Base-by-base conservation (phyloP, 2,797 vertebrate species). In the Choloepus didactylus region DNA sequence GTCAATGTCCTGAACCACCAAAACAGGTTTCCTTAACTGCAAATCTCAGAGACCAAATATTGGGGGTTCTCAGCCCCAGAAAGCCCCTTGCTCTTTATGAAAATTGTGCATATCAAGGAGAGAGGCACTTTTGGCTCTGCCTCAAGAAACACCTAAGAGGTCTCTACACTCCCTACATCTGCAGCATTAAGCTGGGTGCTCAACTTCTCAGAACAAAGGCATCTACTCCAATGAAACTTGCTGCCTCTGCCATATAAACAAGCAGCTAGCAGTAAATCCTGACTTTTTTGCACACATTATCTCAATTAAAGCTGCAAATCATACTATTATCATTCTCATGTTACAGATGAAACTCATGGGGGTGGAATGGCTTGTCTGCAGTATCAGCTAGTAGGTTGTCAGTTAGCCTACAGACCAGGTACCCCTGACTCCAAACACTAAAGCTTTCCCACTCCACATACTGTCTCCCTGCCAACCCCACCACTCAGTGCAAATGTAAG, bases 191-290 rank as follows among this genome's bases (percentile, higher is more conserved):
- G 31, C 67, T 70, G 15, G 14, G 25, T 21, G 56, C 31, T 72
- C 82, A 89, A 67, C 41, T 72, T 80, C 69, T 87, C 77, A 38
- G 66, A 73, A 72, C 38, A 41, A 64, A 60, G 79, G 44, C 59
- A 44, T 23, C 54, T 51, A 11, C 56, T 67, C 82, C 60, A 27
- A 31, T 76, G 51, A 76, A 67, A 60, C 29, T 6, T 46, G 27
- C 64, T n/a, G 21, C 60, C 46, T 77, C 88, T 29, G 38, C n/a
- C 49, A 29, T 0, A 1, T 9, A 35, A 23, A 84, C 25, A 35
- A 79, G 72, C 21, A 75, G 38, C 46, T 67, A 38, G 15, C 21
- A 64, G 38, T 56, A 64, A 21, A 79, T 54, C 66, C 21, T 62
- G 66, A 87, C 46, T 21, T 70, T 25, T 4, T 2, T 60, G 69